Evolutionary conservation across 1,140 invertebrate species (phyloP).

Genomic region (Drosophila malerkotliana): DNA sequence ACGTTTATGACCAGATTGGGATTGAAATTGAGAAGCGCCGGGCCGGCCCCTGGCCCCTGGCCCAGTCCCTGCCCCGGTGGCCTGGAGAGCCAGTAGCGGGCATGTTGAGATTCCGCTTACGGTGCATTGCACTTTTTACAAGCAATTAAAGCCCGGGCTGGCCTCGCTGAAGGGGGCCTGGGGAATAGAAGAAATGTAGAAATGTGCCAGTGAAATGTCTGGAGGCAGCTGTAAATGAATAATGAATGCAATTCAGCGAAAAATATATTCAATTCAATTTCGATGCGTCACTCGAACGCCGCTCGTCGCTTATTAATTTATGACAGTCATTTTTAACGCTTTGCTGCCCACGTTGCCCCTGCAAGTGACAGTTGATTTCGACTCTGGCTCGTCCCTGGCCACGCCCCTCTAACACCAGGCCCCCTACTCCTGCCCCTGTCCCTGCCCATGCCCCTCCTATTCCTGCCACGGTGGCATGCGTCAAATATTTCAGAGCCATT

Average conservation of each 20-base stretch:
- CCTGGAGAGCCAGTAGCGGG: not conserved
- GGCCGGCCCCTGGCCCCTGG: too few species aligned
- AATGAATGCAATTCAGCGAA: conserved; percentile 79
- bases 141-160: conserved; percentile 54
- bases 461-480: conserved; percentile 41
- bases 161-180: not conserved
- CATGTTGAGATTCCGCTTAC: conserved; percentile 11
- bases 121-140: conserved; percentile 61
- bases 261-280: conserved; percentile 76
- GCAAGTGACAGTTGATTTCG: conserved; percentile 70
- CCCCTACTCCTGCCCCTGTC: not conserved
- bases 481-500: conserved; percentile 72
- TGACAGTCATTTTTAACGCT: conserved; percentile 80
- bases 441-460: too few species aligned
- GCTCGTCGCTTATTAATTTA: conserved; percentile 73
- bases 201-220: conserved; percentile 9
- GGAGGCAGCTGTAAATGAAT: conserved; percentile 74
- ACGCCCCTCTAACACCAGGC: not conserved
- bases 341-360: conserved; percentile 64
- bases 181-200: not conserved
- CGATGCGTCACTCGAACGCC: conserved; percentile 67
- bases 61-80: too few species aligned
- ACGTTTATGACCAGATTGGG: conserved; percentile 74
- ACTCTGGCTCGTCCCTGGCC: conserved; percentile 40
- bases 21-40: conserved; percentile 43